Percentiles rank a stretch among this genome's conserved stretches.
phyloP scores from a whole-genome alignment of 2,113 vertebrate genomes.

The Pseudopodoces humilis region DNA sequence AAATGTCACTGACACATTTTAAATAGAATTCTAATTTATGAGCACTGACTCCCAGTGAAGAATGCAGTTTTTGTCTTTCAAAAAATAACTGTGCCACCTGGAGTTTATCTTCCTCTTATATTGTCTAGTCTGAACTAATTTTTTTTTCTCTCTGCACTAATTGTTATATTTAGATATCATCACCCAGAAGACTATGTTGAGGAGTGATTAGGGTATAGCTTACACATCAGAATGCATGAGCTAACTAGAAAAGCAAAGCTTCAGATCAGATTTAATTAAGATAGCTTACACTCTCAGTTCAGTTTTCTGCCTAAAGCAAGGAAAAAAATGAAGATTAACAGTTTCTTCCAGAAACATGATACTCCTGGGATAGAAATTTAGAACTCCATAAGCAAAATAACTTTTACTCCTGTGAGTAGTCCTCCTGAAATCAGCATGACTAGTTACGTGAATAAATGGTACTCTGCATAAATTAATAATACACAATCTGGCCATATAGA shows the following conservation, averaged over 20 bases:
- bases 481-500: neutral
- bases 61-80: slow-evolving; percentile 13
- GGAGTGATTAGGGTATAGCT: slow-evolving; percentile 21
- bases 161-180: slow-evolving; percentile 45
- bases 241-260: slow-evolving; percentile 22
- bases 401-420: slow-evolving; percentile 22
- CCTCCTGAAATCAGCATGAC: neutral
- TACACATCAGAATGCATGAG: slow-evolving; percentile 33
- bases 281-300: slow-evolving; percentile 29
- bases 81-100: slow-evolving; percentile 19
- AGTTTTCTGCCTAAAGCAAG: slow-evolving; percentile 57
- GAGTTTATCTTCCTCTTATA: slow-evolving; percentile 34
- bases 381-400: neutral
- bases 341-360: slow-evolving; percentile 17
- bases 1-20: slow-evolving; percentile 21
- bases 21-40: slow-evolving; percentile 37
- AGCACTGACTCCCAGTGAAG: neutral
- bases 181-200: slow-evolving; percentile 1
- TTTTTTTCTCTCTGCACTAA: slow-evolving; percentile 27
- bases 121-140: slow-evolving; percentile 9
- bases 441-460: neutral
- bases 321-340: slow-evolving; percentile 29
- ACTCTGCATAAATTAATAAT: slow-evolving; percentile 23
- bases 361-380: slow-evolving; percentile 27
- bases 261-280: slow-evolving; percentile 69